Base-by-base conservation (phyloP, 2,113 vertebrate species). In the Machaerirhynchus nigripectus region DNA sequence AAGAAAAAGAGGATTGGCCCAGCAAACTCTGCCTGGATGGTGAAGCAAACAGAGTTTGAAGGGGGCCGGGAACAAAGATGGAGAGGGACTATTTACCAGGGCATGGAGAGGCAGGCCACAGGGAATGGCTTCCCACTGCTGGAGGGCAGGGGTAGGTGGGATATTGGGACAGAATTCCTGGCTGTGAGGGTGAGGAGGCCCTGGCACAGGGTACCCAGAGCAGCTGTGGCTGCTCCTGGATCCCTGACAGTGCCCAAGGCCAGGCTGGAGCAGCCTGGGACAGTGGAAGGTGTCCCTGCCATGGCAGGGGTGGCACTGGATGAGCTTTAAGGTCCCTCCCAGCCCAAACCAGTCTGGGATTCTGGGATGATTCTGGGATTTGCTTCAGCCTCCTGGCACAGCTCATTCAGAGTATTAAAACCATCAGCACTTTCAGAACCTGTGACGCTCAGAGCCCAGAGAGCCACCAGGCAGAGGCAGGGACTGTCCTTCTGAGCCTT, bases 131-230 rank as follows among this genome's bases (percentile, higher is more conserved):
- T 42, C 46, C 71, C 74, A 39, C 1, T 30, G 39, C 55, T 65
- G 9, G 3, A 8, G 47, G 40, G 20, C 15, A 56, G 40, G 65
- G n/a, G 0, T 64, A 2, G 57, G 1, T 64, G 85, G 57, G 42
- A 64, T 8, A 12, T 9, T 49, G 65, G 75, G 65, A 4, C 1
- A 57, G 49, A 64, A 49, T 56, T 61, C 6, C 2, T 44, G 17
- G 17, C 49, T 79, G 56, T 1, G 1, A 70, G 40, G 39, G 40
- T 6, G 56, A 15, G 28, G 0, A 63, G 74, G 39, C 2, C 22
- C n/a, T 78, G 64, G 56, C 8, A 47, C 17, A 11, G 47, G 7
- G 2, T 47, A 5, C 28, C 33, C 84, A 70, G 74, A 47, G 47
- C 1, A 30, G 40, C 49, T 81, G 37, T 4, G 52, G 86, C 27